A percentile compares a stretch with the other conserved stretches of the same genome.
phyloP scores from a whole-genome alignment of 2,888 invertebrate species.

The Danaus chrysippus region DNA sequence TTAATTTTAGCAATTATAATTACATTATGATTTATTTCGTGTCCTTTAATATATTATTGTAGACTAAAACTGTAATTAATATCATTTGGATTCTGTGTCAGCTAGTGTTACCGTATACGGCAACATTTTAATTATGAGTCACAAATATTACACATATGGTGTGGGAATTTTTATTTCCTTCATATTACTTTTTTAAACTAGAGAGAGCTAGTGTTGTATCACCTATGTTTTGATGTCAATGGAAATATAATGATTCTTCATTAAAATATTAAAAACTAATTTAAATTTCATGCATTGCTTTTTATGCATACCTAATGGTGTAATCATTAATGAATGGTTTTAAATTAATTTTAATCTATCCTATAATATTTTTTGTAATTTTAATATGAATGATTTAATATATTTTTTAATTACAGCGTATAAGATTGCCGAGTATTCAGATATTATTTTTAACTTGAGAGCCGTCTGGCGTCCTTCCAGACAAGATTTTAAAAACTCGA shows the following conservation, averaged over 20 bases:
- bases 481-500: conserved; percentile 15
- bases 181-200: neutral
- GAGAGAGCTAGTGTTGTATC: too few species aligned
- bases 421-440: conserved; percentile 50
- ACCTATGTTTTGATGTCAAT: too few species aligned
- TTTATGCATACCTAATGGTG: too few species aligned
- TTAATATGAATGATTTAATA: neutral
- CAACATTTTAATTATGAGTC: neutral
- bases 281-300: too few species aligned
- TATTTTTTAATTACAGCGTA: conserved; percentile 50
- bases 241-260: too few species aligned
- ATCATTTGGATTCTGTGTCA: neutral
- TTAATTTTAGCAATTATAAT: neutral
- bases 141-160: neutral
- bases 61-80: neutral
- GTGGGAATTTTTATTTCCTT: neutral
- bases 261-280: too few species aligned
- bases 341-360: neutral
- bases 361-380: neutral
- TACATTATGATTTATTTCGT: neutral
- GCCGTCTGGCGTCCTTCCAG: conserved; percentile 45
- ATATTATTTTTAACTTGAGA: conserved; percentile 50
- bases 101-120: neutral
- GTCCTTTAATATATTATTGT: neutral
- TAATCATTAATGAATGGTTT: too few species aligned